Evolutionary conservation across 2,888 invertebrate genomes (phyloP).

Genomic region (Scaptomyza polygonia): DNA sequence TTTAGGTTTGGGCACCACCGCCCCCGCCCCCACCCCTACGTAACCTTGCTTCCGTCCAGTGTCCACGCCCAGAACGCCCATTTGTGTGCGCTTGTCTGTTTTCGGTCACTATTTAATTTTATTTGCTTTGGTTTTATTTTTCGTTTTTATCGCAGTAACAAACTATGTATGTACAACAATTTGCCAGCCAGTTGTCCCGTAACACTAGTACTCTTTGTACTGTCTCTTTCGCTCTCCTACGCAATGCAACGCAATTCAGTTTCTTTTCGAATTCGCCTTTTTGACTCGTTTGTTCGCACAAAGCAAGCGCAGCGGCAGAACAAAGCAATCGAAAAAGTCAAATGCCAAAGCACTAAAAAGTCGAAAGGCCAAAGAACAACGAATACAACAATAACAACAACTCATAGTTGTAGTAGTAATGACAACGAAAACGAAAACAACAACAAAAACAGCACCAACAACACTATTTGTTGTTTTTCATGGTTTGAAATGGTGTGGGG

Average conservation of each 20-base stretch:
- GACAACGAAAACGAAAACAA: constrained; percentile 40
- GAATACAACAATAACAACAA: constrained; percentile 25
- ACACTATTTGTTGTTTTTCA: constrained; percentile 8
- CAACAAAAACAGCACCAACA: constrained; percentile 16
- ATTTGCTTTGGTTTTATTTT: constrained; percentile 59
- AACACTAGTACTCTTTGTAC: background rate
- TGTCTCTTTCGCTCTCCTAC: background rate
- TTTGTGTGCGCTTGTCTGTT: constrained; percentile 37
- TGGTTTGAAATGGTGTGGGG: no score
- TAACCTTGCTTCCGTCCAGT: background rate
- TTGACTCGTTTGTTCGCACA: constrained; percentile 37
- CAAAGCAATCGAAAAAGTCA: constrained; percentile 55
- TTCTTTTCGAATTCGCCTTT: constrained; percentile 44
- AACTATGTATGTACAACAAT: constrained; percentile 72
- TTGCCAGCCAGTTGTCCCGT: constrained; percentile 29
- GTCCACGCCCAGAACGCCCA: constrained; percentile 25
- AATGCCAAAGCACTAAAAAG: constrained; percentile 72
- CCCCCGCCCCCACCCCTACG: background rate
- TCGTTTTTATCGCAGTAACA: constrained; percentile 54
- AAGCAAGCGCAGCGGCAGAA: constrained; percentile 27
- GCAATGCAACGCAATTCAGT: constrained; percentile 8
- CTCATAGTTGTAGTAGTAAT: constrained; percentile 56
- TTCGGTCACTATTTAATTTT: constrained; percentile 75
- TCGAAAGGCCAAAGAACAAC: constrained; percentile 66
- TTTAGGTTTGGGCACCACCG: constrained; percentile 1